phyloP scores from a whole-genome alignment of 64 coral and sea anemone genomes.

The Cladopsammia gracilis region DNA sequence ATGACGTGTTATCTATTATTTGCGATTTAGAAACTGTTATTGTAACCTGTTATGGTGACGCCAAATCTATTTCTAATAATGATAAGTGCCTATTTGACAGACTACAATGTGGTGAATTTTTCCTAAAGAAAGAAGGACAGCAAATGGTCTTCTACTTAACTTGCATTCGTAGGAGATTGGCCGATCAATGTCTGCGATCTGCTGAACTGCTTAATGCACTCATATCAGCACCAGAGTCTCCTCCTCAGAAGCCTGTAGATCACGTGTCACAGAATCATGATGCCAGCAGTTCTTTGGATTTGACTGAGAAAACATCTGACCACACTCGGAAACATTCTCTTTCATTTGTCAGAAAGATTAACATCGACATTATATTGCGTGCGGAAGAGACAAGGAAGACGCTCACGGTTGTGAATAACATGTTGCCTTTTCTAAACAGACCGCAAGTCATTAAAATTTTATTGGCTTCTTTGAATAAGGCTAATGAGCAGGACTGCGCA shows the following conservation, averaged over 20 bases:
- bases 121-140: neutral
- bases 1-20: neutral
- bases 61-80: neutral
- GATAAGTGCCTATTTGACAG: neutral
- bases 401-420: neutral
- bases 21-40: neutral
- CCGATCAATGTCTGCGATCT: too few species aligned
- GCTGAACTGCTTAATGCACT: neutral
- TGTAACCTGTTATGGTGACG: neutral
- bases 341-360: constrained; percentile 1
- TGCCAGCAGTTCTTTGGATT: neutral
- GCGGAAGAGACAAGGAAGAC: neutral
- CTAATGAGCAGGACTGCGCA: rapidly evolving
- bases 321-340: neutral
- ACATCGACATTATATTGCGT: neutral
- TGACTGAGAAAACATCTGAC: neutral
- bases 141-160: neutral
- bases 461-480: neutral
- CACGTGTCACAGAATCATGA: neutral
- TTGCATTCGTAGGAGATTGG: neutral
- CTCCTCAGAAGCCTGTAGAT: neutral
- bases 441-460: neutral
- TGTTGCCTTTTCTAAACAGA: neutral
- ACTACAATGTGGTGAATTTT: neutral
- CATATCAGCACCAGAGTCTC: neutral